phyloP scores from a whole-genome alignment of 1,140 invertebrate genomes.

The Yoshiicerus persimilis region DNA sequence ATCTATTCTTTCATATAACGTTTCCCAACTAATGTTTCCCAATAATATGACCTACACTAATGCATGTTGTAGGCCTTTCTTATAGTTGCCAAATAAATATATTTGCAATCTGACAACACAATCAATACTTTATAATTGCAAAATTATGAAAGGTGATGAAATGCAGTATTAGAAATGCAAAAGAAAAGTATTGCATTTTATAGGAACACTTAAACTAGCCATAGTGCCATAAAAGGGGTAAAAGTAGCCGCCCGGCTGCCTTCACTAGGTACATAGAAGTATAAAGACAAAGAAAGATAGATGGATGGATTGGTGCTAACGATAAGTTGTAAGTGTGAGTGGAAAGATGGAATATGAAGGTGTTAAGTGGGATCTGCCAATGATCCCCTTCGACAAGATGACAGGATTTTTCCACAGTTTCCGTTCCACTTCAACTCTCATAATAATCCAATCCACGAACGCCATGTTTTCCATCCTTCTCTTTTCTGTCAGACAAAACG shows the following conservation, averaged over 20 bases:
- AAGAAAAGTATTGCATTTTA: too few relatives aligned
- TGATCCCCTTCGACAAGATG: constrained; percentile 30
- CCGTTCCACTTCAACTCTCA: constrained; percentile 7
- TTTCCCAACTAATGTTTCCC: too few relatives aligned
- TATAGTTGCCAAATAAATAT: too few relatives aligned
- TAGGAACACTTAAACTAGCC: too few relatives aligned
- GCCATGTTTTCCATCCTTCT: neutral
- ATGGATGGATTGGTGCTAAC: neutral
- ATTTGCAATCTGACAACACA: too few relatives aligned
- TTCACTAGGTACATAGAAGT: neutral
- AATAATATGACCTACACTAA: too few relatives aligned
- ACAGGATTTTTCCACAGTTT: constrained; percentile 23
- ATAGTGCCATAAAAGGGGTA: too few relatives aligned
- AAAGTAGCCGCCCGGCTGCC: neutral
- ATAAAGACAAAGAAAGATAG: neutral
- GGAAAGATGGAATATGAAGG: constrained; percentile 12
- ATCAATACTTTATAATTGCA: too few relatives aligned
- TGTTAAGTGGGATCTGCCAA: constrained; percentile 17
- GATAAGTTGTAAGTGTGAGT: neutral
- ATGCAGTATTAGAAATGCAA: too few relatives aligned
- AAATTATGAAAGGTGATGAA: too few relatives aligned
- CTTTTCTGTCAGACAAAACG: neutral
- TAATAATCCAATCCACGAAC: neutral
- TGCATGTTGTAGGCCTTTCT: too few relatives aligned
- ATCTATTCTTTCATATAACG: too few relatives aligned